Percentiles rank a stretch among this genome's conserved stretches.
Conservation (phyloP, 2,113 vertebrate species). For the Montifringilla adamsi region DNA sequence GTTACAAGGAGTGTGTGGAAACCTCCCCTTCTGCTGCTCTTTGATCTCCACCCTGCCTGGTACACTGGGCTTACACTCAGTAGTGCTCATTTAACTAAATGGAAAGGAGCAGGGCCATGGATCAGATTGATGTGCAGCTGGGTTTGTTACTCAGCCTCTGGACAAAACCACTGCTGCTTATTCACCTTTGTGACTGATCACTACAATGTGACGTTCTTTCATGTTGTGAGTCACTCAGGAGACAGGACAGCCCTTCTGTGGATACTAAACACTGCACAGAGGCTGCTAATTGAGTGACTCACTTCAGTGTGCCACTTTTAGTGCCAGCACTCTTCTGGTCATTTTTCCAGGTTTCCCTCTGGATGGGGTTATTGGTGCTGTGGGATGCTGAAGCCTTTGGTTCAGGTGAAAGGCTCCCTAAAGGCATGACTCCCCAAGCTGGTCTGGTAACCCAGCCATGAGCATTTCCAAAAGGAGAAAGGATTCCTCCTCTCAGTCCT, state of each 20-base stretch:
- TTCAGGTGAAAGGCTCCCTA: neutral
- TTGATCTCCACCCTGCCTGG: neutral
- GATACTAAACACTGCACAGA: neutral
- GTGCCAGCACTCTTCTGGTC: neutral
- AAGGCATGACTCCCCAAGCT: neutral
- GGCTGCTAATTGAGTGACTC: slow-evolving; percentile 1
- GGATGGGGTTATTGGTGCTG: neutral
- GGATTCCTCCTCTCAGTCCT: neutral
- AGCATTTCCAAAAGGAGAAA: neutral
- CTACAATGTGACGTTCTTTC: neutral
- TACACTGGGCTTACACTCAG: neutral
- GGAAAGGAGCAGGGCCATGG: neutral
- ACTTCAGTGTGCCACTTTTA: neutral
- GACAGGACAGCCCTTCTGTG: neutral
- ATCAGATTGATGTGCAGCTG: neutral
- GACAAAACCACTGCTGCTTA: neutral
- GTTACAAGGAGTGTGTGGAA: neutral
- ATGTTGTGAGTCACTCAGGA: neutral
- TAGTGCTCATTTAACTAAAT: neutral
- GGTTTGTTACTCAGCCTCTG: neutral
- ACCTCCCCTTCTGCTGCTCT: neutral
- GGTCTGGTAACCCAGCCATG: neutral
- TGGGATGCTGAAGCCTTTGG: neutral
- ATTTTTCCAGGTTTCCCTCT: neutral
- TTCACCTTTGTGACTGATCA: neutral